Conservation (phyloP, 2,888 invertebrate genomes). For the Nymphalis c-album region DNA sequence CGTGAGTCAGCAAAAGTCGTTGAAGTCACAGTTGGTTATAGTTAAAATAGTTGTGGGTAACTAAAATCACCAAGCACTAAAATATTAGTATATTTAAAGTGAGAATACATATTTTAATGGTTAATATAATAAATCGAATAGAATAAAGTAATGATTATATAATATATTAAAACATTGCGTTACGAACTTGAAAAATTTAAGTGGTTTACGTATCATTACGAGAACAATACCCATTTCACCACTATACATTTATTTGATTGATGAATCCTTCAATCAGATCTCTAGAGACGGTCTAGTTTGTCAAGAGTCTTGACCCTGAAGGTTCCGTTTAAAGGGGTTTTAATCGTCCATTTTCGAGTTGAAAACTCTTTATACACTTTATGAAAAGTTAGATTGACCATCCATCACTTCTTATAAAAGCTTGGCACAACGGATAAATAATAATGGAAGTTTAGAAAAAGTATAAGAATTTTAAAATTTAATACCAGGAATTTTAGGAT, state of each 20-base stretch:
- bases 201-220: no score
- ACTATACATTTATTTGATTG: not conserved
- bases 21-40: not conserved
- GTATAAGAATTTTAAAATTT: slow-evolving; percentile 6
- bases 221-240: not conserved
- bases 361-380: slow-evolving; percentile 25
- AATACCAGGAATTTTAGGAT: not conserved
- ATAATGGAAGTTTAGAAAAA: slow-evolving; percentile 22
- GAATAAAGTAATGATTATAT: no score
- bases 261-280: not conserved
- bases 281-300: not conserved
- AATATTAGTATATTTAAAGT: no score
- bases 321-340: slow-evolving; percentile 13
- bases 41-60: not conserved
- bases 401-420: slow-evolving; percentile 20
- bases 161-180: no score
- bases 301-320: slow-evolving; percentile 13
- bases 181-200: no score
- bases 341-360: slow-evolving; percentile 19
- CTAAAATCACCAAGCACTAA: no score
- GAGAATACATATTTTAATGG: no score
- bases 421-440: slow-evolving; percentile 17
- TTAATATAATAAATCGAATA: no score
- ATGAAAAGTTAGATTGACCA: slow-evolving; percentile 24
- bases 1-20: slow-evolving; percentile 5